phyloP scores from a whole-genome alignment of 1,140 invertebrate species.

The Drosophila ohnishii region DNA sequence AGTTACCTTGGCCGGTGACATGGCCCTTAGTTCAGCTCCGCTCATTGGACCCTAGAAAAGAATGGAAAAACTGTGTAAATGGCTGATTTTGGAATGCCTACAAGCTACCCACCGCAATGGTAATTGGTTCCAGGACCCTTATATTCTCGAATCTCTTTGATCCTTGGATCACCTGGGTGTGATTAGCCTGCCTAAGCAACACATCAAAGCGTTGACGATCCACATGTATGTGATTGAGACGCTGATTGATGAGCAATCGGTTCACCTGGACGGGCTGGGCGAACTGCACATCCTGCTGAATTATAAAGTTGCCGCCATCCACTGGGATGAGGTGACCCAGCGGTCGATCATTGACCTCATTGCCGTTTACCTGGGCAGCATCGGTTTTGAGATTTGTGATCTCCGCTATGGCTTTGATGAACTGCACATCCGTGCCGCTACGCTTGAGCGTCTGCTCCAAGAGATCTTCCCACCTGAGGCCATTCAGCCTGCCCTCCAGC shows the following conservation, averaged over 20 bases:
- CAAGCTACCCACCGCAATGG: slow-evolving; percentile 61
- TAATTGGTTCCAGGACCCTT: slow-evolving; percentile 79
- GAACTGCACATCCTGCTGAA: slow-evolving; percentile 83
- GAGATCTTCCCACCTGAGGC: slow-evolving; percentile 52
- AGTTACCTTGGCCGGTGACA: slow-evolving; percentile 82
- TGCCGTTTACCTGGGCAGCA: slow-evolving; percentile 51
- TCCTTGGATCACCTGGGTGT: slow-evolving; percentile 82
- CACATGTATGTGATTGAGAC: slow-evolving; percentile 83
- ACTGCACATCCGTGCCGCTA: slow-evolving; percentile 51
- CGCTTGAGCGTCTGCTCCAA: slow-evolving; percentile 67
- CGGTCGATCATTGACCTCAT: slow-evolving; percentile 59
- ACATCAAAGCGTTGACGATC: slow-evolving; percentile 81
- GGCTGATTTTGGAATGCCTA: fast-evolving
- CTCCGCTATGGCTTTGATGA: slow-evolving; percentile 51
- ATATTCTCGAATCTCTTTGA: slow-evolving; percentile 82
- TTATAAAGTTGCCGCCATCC: slow-evolving; percentile 66
- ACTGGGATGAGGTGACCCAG: slow-evolving; percentile 61
- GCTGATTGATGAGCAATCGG: slow-evolving; percentile 72
- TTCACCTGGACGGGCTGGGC: slow-evolving; percentile 73
- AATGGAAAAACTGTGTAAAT: not conserved
- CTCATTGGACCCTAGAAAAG: slow-evolving; percentile 65
- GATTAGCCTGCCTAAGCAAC: slow-evolving; percentile 70
- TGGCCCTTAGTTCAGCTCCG: slow-evolving; percentile 74
- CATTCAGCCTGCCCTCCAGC: slow-evolving; percentile 64
- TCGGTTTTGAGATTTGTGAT: slow-evolving; percentile 54